Conservation (phyloP, 2,888 invertebrate genomes). For the Pristionchus mayeri region DNA sequence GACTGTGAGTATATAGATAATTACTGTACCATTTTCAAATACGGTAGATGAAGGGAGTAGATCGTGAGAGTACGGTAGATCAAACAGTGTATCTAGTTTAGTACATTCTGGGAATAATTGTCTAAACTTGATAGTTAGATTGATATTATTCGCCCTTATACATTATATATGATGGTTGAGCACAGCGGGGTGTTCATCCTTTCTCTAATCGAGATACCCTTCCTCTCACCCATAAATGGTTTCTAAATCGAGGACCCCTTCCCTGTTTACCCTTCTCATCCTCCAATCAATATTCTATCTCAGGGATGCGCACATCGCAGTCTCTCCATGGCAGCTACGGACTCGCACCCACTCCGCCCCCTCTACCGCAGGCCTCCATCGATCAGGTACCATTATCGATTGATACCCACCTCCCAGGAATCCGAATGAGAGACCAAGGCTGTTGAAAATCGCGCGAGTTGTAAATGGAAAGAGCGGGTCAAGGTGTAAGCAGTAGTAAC, state of each 20-base stretch:
- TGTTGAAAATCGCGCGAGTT: slow-evolving; percentile 38
- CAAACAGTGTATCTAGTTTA: neutral
- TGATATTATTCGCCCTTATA: neutral
- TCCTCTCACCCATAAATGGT: neutral
- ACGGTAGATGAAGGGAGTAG: neutral
- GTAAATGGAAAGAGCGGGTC: slow-evolving; percentile 41
- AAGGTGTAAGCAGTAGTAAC: slow-evolving; percentile 22
- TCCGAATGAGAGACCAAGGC: slow-evolving; percentile 25
- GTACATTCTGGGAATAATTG: neutral
- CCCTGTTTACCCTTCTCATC: neutral
- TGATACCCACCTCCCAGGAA: neutral
- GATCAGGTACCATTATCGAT: slow-evolving; percentile 34
- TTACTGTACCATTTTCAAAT: neutral
- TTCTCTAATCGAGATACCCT: neutral
- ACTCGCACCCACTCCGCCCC: slow-evolving; percentile 39
- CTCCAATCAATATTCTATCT: neutral
- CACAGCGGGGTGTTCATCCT: neutral
- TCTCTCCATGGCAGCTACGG: slow-evolving; percentile 36
- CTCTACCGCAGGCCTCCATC: slow-evolving; percentile 2
- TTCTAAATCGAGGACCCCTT: neutral
- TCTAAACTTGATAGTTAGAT: neutral
- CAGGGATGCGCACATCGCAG: slow-evolving; percentile 37
- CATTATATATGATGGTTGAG: slow-evolving; percentile 1
- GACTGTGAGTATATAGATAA: neutral
- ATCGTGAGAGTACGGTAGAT: neutral